Evolutionary conservation across 1,140 invertebrate species (phyloP), one percentile per base, ranked within the genome.

Genomic region (Drosophila jambulina): DNA sequence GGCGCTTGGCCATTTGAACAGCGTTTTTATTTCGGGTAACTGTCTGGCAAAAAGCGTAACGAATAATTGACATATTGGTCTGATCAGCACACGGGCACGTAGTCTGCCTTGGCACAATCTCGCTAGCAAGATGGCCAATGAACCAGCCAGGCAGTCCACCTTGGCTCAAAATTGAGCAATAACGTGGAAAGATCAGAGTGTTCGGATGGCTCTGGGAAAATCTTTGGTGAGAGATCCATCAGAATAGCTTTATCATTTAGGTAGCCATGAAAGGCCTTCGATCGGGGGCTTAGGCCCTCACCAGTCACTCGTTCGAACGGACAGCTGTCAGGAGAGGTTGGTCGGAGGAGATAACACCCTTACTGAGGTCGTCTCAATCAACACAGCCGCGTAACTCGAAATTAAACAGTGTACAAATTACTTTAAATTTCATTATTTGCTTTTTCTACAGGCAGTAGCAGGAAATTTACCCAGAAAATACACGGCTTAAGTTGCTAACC

Each of bases 1-100:
- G 40, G 54, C 42, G 59, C 38, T 57, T 80, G 53, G 32, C 78
- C 34, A 56, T 67, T 70, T 43, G 63, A 78, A 70, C 78, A 71
- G 64, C 75, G 57, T 70, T 61, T 70, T 71, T 78, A 78, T 69
- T 77, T 68, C 32, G 62, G 68, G 65, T 40, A 46, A 69, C 43
- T 23, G 67, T 80, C 60, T 58, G 57, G 53, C 46, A 78, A 75
- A 78, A 75, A 77, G 45, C 71, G 64, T 85, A 74, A 67, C 78
- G 78, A 76, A 85, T 61, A 85, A 84, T 85, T 85, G 82, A 85
- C 82, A 84, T 77, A 81, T 85, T 78, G 67, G 58, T 59, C 38
- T 59, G 59, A 82, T 49, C 38, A 25, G 42, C 48, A 10, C 15
- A 12, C 32, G 51, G 43, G 62, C 67, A 70, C 62, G 62, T 70